Evolutionary conservation across 1,140 invertebrate genomes (phyloP), one percentile per base, ranked within the genome.

Genomic region (Drosophila virilis): DNA sequence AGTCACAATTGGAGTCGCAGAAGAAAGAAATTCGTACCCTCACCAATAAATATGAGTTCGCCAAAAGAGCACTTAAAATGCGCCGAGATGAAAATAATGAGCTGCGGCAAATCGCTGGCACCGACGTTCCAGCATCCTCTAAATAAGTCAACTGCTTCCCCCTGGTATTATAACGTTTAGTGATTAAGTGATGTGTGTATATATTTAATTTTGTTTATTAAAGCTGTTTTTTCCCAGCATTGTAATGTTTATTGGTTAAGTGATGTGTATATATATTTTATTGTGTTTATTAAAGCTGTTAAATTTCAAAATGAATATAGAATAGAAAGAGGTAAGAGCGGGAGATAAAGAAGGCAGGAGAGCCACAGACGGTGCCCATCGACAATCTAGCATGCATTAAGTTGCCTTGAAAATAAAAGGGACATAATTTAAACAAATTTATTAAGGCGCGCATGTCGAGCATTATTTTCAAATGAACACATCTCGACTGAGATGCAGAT

Each of bases 1-100:
- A 89, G 84, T 37, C 65, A 1, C 72, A 89, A 73, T 48, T 72
- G 40, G 84, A 80, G 9, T 3, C 28, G 12, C 67, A 55, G 1
- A 77, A 78, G 32, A 90, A 67, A 22, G 84, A 89, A 35, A 33
- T 78, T 12, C 5, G 3, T 0, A 17, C 10, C 0, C 46, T 89
- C 8, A 50, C 22, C 22, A 69, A 71, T 12, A 89, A 89, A 15
- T 89, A 89, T 38, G 84, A 89, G 2, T 35, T 52, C 5, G 71
- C 84, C 0, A 89, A 90, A 8, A 67, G 67, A 2, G 74, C 78
- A 0, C 51, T 89, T 0, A 52, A 51, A 55, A 52, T 84, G 45
- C 80, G 84, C 13, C 66, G 67, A 7, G 80, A 90, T 15, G 80
- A 89, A 48, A 45, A 80, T n/a, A 22, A 48, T 7, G 37, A 59